Conservation (phyloP, 2,113 vertebrate species). For the Brachypteracias leptosomus region DNA sequence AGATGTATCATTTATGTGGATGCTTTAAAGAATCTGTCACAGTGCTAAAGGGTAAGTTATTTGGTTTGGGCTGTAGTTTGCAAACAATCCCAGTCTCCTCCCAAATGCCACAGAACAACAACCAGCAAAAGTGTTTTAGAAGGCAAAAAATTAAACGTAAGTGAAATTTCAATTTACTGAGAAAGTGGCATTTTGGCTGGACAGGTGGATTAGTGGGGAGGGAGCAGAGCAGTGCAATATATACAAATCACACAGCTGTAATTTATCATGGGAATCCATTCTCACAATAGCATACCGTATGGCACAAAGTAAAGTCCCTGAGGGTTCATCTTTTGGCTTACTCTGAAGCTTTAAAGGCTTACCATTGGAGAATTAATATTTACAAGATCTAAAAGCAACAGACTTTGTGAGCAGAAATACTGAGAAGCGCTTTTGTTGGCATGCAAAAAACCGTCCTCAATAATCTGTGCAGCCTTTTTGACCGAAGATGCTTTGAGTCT, state of each 20-base stretch:
- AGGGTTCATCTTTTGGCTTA: neutral
- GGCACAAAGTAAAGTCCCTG: neutral
- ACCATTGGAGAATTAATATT: neutral
- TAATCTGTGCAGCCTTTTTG: neutral
- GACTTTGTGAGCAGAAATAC: neutral
- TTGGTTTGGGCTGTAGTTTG: neutral
- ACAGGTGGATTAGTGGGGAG: neutral
- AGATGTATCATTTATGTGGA: neutral
- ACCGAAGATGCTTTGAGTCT: neutral
- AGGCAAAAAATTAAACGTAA: neutral
- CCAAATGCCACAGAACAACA: neutral
- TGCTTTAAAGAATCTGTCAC: neutral
- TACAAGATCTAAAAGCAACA: neutral
- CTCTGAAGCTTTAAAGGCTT: neutral
- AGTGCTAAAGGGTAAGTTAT: neutral
- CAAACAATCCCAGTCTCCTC: neutral
- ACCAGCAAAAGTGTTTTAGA: neutral
- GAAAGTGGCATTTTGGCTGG: neutral
- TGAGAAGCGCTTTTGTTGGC: neutral
- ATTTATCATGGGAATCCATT: neutral
- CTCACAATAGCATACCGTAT: neutral
- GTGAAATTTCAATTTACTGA: neutral
- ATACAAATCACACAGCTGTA: neutral
- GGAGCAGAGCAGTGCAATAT: neutral
- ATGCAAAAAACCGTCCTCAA: neutral